Evolutionary conservation across 2,888 invertebrate genomes (phyloP).

Genomic region (Calameuta idolon): DNA sequence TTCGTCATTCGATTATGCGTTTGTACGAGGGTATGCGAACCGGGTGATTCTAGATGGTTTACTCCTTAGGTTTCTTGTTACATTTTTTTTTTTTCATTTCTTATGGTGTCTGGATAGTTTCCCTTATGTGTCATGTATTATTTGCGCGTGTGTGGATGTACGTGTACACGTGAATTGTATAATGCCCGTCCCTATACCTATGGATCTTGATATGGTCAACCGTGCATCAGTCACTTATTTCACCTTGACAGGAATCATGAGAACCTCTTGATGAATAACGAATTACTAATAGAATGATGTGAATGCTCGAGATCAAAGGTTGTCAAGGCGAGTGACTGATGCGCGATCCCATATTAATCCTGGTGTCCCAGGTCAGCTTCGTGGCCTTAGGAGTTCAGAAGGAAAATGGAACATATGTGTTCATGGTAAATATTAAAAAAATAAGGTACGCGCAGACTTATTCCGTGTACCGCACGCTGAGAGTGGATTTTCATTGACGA

Average conservation of each 20-base stretch:
- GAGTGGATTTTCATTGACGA: not conserved
- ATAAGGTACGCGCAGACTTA: not conserved
- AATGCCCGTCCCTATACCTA: conserved; percentile 8
- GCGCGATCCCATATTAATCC: not conserved
- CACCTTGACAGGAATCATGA: not conserved
- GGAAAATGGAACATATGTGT: not conserved
- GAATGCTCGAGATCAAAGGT: not conserved
- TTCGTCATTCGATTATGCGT: conserved; percentile 52
- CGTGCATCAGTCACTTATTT: not conserved
- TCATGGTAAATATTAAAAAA: not conserved
- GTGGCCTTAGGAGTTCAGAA: not conserved
- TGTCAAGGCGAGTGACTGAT: not conserved
- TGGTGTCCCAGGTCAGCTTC: not conserved
- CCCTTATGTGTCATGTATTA: conserved; percentile 3
- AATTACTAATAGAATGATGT: not conserved
- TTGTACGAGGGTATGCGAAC: conserved; percentile 60
- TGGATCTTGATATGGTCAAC: not conserved
- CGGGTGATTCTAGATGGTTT: conserved; percentile 40
- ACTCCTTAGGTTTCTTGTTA: conserved; percentile 4
- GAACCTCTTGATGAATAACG: not conserved
- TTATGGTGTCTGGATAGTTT: not conserved
- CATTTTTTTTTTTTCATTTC: conserved; percentile 23
- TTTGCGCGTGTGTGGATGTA: conserved; percentile 19
- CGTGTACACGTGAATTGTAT: conserved; percentile 25
- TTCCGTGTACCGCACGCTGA: not conserved